Evolutionary conservation across 2,888 invertebrate species (phyloP).

Genomic region (Exocentrus adspersus): DNA sequence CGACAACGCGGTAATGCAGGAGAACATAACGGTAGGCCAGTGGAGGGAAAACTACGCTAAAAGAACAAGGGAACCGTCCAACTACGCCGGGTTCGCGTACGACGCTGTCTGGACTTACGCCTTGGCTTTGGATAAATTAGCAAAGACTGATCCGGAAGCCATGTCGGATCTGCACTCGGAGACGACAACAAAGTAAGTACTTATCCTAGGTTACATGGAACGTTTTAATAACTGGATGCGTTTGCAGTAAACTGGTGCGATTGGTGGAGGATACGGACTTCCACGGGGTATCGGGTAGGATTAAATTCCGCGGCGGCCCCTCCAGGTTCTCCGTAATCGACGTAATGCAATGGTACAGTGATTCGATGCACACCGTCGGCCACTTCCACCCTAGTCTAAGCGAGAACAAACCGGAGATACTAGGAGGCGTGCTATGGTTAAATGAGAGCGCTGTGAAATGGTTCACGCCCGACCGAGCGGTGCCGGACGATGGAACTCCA

Average conservation of each 20-base stretch:
- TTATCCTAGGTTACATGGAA: no score
- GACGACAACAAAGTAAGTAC: conserved; percentile 66
- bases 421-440: conserved; percentile 67
- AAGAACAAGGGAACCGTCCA: conserved; percentile 61
- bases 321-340: conserved; percentile 73
- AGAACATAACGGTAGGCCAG: conserved; percentile 71
- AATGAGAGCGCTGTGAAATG: conserved; percentile 68
- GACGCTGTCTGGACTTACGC: conserved; percentile 87
- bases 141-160: conserved; percentile 70
- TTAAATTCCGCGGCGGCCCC: conserved; percentile 75
- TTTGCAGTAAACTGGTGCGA: conserved; percentile 68
- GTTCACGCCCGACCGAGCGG: conserved; percentile 69
- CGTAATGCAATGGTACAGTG: conserved; percentile 70
- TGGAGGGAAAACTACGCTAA: conserved; percentile 69
- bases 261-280: conserved; percentile 75
- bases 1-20: conserved; percentile 70
- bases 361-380: conserved; percentile 66
- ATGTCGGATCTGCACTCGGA: conserved; percentile 67
- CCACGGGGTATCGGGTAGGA: conserved; percentile 77
- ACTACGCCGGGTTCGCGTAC: conserved; percentile 81
- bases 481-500: conserved; percentile 76
- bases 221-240: no score
- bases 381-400: conserved; percentile 68
- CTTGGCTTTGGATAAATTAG: conserved; percentile 72
- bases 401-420: conserved; percentile 62